phyloP scores from a whole-genome alignment of 64 coral and sea anemone species.

The Stylophora pistillata region DNA sequence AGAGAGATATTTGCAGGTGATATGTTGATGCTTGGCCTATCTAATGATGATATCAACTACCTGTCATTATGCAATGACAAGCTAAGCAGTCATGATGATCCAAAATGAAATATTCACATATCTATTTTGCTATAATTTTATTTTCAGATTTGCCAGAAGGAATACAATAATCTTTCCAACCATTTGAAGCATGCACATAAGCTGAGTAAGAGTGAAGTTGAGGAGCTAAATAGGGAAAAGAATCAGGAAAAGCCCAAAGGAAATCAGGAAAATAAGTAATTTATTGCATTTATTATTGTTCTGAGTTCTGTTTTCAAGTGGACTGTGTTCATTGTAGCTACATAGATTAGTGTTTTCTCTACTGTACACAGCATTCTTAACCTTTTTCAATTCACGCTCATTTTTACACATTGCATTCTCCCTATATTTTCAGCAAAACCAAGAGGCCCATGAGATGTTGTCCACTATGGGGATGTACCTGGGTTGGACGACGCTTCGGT shows the following conservation, averaged over 20 bases:
- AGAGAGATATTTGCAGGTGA: no score
- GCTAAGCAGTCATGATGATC: neutral
- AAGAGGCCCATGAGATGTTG: conserved; percentile 38
- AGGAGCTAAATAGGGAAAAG: conserved; percentile 16
- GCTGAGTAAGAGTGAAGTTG: conserved; percentile 47
- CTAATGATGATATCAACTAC: neutral
- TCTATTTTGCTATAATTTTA: conserved; percentile 22
- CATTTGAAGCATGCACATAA: conserved; percentile 56
- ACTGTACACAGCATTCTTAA: conserved; percentile 2
- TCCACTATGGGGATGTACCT: conserved; percentile 58
- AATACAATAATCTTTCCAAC: conserved; percentile 60
- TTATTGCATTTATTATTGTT: neutral
- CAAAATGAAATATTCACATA: neutral
- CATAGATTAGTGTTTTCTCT: conserved; percentile 7
- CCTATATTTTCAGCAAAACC: conserved; percentile 18
- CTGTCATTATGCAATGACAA: neutral
- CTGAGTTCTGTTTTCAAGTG: neutral
- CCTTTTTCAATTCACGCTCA: neutral
- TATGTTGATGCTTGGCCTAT: no score
- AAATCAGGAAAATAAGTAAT: conserved; percentile 12
- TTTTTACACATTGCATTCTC: neutral
- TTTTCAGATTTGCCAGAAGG: conserved; percentile 59
- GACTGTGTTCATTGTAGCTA: neutral
- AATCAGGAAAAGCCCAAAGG: neutral
- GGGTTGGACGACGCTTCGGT: conserved; percentile 59